Base-by-base conservation (phyloP, 2,797 vertebrate species). In the Pipistrellus kuhlii region DNA sequence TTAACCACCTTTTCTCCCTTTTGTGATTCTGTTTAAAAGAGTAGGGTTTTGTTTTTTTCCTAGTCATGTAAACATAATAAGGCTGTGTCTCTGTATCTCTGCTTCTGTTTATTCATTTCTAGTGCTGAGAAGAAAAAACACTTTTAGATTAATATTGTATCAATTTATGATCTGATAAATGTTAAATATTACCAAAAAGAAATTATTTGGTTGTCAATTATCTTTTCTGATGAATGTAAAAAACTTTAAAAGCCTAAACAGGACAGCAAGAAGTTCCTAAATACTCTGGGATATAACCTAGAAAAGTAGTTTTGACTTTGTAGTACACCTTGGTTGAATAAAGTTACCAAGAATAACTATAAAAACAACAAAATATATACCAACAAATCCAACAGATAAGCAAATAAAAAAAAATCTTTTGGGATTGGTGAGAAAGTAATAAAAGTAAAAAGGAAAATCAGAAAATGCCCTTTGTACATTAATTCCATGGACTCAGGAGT, bases 21-120 rank as follows among this genome's bases (percentile, higher is more conserved):
- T 95, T 73, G 64, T 73, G 15, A 77, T 46, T 96, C n/a, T 68
- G 75, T 73, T 9, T 17, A 44, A 20, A 46, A 82, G 38, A 91
- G 44, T 3, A 75, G 9, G 1, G 1, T 12, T 55, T 55, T 53
- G 17, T 53, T 55, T 41, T 72, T 38, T 57, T 48, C 76, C n/a
- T 35, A 35, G 13, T 44, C 4, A 57, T 76, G 13, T 55, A 41
- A 71, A 3, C n/a, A 1, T 35, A 12, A 53, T 14, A 85, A 5
- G 7, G 5, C 32, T 66, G 0, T 14, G 1, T 44, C 27, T 68
- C 18, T 78, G 3, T 62, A 38, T 88, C 25, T 2, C 10, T 46
- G 15, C 4, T 59, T 89, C 62, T 64, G 30, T 27, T 80, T 76
- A 66, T 81, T 73, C 66, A 17, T 6, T 80, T 87, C 53, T 78